Evolutionary conservation across 2,113 vertebrate genomes (phyloP), one percentile per base, ranked within the genome.

Genomic region (Paralichthys olivaceus): DNA sequence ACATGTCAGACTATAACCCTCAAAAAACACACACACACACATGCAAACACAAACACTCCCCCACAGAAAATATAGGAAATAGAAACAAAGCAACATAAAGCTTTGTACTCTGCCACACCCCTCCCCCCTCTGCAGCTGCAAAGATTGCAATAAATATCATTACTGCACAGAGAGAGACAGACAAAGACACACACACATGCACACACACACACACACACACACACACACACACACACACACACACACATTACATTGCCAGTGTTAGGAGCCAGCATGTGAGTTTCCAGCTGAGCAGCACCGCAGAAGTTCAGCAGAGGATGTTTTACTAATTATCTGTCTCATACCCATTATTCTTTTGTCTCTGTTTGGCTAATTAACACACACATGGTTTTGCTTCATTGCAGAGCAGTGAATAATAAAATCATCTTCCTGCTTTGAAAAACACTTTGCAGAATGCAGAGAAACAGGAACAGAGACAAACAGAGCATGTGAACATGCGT

Each of bases 91-190:
- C 87, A 83, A 83, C 84, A 85, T 73, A 75, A 55, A 84, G 90
- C 83, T 67, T 72, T 81, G 75, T 69, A 81, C 68, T 79, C 65
- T 67, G 49, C 37, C 55, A 58, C 43, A 76, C 87, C 89, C 91
- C 83, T 60, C 89, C 91, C 85, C 81, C 43, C 83, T 79, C 53
- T 55, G 14, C 45, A 77, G 79, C 90, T 91, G 89, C 81, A 90
- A 88, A 90, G 81, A 91, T 80, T 90, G 84, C 73, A 89, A 90
- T 90, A 93, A 91, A 93, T 91, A 89, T 91, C 84, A 90, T 89
- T 89, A 92, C 81, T 82, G 81, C 84, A 86, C 65, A 76, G 77
- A 59, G 56, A 73, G 77, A 59, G 56, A 34, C 8, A 69, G 43
- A 77, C 12, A 54, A 25, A 55, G n/a, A 3, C 28, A 53, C 26